Evolutionary conservation across 2,113 vertebrate genomes (phyloP).

Genomic region (Zootoca vivipara): DNA sequence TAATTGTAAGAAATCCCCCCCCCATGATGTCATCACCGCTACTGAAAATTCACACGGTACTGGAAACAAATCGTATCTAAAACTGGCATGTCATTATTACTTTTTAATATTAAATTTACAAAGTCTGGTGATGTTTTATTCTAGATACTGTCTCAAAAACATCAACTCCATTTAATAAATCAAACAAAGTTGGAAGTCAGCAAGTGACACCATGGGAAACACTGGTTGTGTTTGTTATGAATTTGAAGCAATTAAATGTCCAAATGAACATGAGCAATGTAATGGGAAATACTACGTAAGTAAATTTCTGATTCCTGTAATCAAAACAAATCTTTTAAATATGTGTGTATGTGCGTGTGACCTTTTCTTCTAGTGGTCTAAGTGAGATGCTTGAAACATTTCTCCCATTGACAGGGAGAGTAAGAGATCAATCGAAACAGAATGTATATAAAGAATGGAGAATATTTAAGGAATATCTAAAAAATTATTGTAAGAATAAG

Average conservation of each 20-base stretch:
- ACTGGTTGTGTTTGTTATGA: conserved; percentile 97
- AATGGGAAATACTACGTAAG: conserved; percentile 99
- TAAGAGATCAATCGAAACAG: no score
- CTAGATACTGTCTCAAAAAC: conserved; percentile 92
- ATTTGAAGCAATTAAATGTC: conserved; percentile 94
- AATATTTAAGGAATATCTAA: no score
- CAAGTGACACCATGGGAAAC: conserved; percentile 97
- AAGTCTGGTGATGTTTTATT: conserved; percentile 41
- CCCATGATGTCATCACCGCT: not conserved
- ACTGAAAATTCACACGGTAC: not conserved
- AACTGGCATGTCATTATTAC: not conserved
- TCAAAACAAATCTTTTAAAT: not conserved
- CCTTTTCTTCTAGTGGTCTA: not conserved
- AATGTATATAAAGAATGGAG: no score
- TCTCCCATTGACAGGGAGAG: not conserved
- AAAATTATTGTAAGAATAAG: no score
- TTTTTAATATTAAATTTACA: conserved; percentile 1
- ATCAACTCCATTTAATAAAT: conserved; percentile 90
- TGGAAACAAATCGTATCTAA: not conserved
- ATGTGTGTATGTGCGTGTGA: not conserved
- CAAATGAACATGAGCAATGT: conserved; percentile 99
- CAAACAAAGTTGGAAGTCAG: conserved; percentile 87
- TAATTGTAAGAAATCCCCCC: not conserved
- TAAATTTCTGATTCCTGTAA: not conserved
- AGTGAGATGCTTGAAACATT: not conserved